phyloP scores from a whole-genome alignment of 2,888 invertebrate species.

The Itoplectis maculator region DNA sequence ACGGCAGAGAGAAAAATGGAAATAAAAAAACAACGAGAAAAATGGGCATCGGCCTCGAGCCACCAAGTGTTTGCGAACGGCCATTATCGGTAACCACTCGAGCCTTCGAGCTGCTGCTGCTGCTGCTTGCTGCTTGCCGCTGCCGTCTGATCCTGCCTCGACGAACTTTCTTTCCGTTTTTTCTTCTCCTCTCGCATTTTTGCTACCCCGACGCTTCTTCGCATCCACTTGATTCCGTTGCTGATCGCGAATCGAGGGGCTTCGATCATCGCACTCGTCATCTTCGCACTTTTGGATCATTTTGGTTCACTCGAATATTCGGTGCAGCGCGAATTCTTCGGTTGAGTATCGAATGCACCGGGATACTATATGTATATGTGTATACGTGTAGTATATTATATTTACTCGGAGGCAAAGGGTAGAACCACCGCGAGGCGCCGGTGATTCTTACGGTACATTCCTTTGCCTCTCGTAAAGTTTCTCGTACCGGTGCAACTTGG shows the following conservation, averaged over 20 bases:
- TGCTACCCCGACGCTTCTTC: neutral
- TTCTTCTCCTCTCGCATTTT: constrained; percentile 36
- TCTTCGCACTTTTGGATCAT: constrained; percentile 27
- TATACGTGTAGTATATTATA: no score
- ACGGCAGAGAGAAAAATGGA: constrained; percentile 4
- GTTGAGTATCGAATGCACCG: neutral
- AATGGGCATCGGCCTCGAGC: constrained; percentile 39
- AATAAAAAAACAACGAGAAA: neutral
- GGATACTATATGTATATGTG: neutral
- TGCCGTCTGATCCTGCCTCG: constrained; percentile 34
- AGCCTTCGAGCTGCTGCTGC: constrained; percentile 12
- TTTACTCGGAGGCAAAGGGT: constrained; percentile 4
- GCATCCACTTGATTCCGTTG: constrained; percentile 1
- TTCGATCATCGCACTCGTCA: constrained; percentile 40
- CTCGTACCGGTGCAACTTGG: constrained; percentile 24
- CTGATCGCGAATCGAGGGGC: neutral
- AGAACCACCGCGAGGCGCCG: constrained; percentile 54
- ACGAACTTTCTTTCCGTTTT: constrained; percentile 41
- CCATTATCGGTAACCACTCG: constrained; percentile 56
- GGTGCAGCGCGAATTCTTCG: neutral
- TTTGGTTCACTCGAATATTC: constrained; percentile 15
- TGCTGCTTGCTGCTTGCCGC: constrained; percentile 11
- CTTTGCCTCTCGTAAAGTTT: constrained; percentile 58
- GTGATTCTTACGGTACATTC: constrained; percentile 65
- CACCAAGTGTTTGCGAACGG: constrained; percentile 55